Evolutionary conservation across 2,888 invertebrate genomes (phyloP).

Genomic region (Calameuta idolon): DNA sequence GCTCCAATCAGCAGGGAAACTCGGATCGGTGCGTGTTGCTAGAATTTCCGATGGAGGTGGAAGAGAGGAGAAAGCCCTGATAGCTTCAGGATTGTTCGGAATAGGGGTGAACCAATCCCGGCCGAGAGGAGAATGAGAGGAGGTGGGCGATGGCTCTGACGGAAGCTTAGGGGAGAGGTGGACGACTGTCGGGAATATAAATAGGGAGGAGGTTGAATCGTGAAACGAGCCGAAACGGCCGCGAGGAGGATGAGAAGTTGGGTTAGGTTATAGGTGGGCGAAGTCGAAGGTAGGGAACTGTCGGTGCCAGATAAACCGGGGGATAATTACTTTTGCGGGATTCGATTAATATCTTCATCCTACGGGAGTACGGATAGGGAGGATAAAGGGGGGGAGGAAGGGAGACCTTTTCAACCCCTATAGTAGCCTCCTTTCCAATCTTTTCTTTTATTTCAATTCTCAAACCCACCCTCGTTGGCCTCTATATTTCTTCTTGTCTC

Average conservation of each 20-base stretch:
- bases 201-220: slow-evolving; percentile 13
- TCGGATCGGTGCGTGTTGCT: no score
- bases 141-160: neutral
- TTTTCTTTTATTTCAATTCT: slow-evolving; percentile 11
- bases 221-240: slow-evolving; percentile 28
- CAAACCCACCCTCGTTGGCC: neutral
- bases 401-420: no score
- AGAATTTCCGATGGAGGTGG: no score
- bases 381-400: no score
- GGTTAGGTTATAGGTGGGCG: no score
- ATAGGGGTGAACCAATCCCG: no score
- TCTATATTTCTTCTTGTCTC: slow-evolving; percentile 4
- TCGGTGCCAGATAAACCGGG: slow-evolving; percentile 44
- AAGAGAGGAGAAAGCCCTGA: no score
- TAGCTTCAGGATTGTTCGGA: no score
- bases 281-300: slow-evolving; percentile 34
- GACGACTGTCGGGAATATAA: slow-evolving; percentile 9
- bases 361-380: neutral
- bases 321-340: slow-evolving; percentile 49
- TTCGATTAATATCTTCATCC: slow-evolving; percentile 44
- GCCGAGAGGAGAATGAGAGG: neutral
- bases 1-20: no score
- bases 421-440: neutral
- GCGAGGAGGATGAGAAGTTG: slow-evolving; percentile 5
- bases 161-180: slow-evolving; percentile 21